A percentile compares a stretch with the other conserved stretches of the same genome.
phyloP scores from a whole-genome alignment of 2,888 invertebrate species.

The Ecliptopera silaceata region DNA sequence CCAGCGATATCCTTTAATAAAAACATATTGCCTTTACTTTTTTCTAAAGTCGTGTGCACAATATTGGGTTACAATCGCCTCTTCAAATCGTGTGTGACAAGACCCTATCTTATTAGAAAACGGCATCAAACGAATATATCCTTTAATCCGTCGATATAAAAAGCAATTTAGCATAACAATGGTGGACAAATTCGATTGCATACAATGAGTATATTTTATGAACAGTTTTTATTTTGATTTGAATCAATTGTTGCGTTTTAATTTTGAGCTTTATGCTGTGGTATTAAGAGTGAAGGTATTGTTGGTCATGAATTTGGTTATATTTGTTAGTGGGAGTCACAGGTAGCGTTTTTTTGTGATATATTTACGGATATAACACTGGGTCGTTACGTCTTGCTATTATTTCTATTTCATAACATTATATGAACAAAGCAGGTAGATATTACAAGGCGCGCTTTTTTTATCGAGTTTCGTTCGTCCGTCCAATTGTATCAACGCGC shows the following conservation, averaged over 20 bases:
- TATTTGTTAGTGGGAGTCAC: slow-evolving; percentile 45
- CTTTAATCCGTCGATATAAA: slow-evolving; percentile 30
- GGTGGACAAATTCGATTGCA: slow-evolving; percentile 43
- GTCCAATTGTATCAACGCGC: not conserved
- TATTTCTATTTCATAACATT: slow-evolving; percentile 56
- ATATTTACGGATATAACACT: slow-evolving; percentile 64
- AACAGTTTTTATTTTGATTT: slow-evolving; percentile 11
- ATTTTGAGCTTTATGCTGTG: slow-evolving; percentile 27
- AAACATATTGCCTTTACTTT: slow-evolving; percentile 59
- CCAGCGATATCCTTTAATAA: slow-evolving; percentile 56
- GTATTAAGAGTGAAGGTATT: slow-evolving; percentile 15
- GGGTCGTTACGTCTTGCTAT: slow-evolving; percentile 63
- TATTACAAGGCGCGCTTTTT: slow-evolving; percentile 11
- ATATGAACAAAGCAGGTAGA: slow-evolving; percentile 58
- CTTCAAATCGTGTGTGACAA: slow-evolving; percentile 47
- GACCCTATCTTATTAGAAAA: slow-evolving; percentile 33
- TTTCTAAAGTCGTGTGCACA: slow-evolving; percentile 64
- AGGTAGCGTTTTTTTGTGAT: slow-evolving; percentile 62
- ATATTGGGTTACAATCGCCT: slow-evolving; percentile 66
- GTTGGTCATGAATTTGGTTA: slow-evolving; percentile 13
- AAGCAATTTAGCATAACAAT: slow-evolving; percentile 26
- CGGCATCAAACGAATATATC: slow-evolving; percentile 30
- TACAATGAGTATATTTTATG: slow-evolving; percentile 40
- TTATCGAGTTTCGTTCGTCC: not conserved
- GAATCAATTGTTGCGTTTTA: slow-evolving; percentile 3